Evolutionary conservation across 2,888 invertebrate genomes (phyloP).

Genomic region (Scotopteryx bipunctaria): DNA sequence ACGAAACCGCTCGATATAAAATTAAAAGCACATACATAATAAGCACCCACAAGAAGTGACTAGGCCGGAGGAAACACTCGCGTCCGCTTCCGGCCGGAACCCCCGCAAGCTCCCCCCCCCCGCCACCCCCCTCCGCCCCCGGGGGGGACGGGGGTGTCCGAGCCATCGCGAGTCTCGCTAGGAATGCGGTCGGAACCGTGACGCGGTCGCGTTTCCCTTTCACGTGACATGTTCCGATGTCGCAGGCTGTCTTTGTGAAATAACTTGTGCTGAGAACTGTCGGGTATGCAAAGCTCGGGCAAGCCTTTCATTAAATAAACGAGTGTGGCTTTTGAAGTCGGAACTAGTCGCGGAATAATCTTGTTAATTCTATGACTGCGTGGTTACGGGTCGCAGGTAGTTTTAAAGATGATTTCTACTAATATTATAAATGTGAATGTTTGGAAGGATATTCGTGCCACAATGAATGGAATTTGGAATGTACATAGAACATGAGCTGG

Average conservation of each 20-base stretch:
- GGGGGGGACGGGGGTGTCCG: constrained; percentile 7
- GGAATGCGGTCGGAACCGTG: constrained; percentile 21
- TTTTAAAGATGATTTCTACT: no score
- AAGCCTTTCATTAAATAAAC: no score
- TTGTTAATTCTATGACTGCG: background rate
- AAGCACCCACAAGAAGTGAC: constrained; percentile 36
- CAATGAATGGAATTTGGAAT: no score
- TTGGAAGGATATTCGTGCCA: no score
- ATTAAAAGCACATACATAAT: constrained; percentile 36
- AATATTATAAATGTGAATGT: no score
- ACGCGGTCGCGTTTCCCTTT: constrained; percentile 19
- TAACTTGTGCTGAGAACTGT: constrained; percentile 12
- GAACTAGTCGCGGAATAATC: background rate
- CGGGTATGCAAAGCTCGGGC: background rate
- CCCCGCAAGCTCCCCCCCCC: no score
- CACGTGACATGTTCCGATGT: constrained; percentile 14
- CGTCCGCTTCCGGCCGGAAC: constrained; percentile 50
- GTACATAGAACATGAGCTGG: no score
- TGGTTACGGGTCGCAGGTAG: no score
- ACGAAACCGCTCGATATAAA: constrained; percentile 31
- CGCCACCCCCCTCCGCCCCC: no score
- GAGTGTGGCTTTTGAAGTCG: background rate
- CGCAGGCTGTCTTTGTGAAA: constrained; percentile 16
- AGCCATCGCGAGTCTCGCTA: constrained; percentile 11
- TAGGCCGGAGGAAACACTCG: constrained; percentile 48